Base-by-base conservation (phyloP, 2,888 invertebrate species). In the Acronicta psi region DNA sequence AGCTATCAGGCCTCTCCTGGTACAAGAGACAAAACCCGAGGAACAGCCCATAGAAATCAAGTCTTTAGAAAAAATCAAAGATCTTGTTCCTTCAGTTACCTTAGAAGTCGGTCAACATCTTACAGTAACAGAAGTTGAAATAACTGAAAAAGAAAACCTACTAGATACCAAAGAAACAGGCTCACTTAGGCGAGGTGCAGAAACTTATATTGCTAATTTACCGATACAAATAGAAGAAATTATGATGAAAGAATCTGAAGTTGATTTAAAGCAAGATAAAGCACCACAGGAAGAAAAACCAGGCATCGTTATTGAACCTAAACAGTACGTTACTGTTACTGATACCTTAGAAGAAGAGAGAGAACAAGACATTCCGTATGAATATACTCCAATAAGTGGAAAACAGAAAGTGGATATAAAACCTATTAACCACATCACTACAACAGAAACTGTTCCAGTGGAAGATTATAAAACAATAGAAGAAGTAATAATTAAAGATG, bases 1-100 rank as follows among this genome's bases (percentile, higher is more conserved):
- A 64, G 57, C 83, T 14, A 63, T 78, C 0, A 84, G 79, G 69
- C 75, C 89, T 16, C 57, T 91, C 42, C 57, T 77, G 53, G 79
- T 95, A 0, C 95, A 88, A 31, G 95, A 95, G 88, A 84, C 94
- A 29, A 88, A 91, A 59, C 80, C 86, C 42, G 93, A 92, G 73
- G 95, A 95, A 78, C 80, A 64, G 36, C 74, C 81, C 25, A 79
- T 83, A 64, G 81, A 86, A 36, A 72, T 88, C 9, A 57, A 58
- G 18, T 8, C 60, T 13, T n/a, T 36, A 10, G 65, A 73, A 14
- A 78, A 72, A 54, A 7, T 61, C 4, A 82, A 80, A 68, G 65
- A 67, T 42, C 52, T 60, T 9, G 73, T 66, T 31, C 72, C 85
- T 14, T 62, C 53, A 9, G 37, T 85, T n/a, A 83, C 81, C 50